Percentiles rank a stretch among this genome's conserved stretches.
phyloP scores from a whole-genome alignment of 2,113 vertebrate species.

The Amphiprion percula region DNA sequence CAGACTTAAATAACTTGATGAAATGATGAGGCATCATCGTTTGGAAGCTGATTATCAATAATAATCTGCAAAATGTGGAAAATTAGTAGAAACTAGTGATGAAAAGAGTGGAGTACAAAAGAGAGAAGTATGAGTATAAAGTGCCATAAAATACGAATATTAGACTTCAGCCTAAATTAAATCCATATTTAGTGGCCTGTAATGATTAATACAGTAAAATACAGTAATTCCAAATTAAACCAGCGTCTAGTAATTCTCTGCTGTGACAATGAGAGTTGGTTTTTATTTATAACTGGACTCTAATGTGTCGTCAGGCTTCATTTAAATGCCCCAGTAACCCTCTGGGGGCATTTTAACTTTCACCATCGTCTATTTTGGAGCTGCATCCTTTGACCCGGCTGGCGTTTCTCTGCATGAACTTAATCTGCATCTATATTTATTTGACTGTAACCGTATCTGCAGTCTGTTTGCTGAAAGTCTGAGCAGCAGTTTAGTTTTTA shows the following conservation, averaged over 20 bases:
- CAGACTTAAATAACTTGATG: no score
- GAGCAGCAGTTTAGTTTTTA: no score
- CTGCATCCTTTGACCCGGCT: slow-evolving; percentile 11
- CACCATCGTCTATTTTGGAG: slow-evolving; percentile 40
- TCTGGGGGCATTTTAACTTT: neutral
- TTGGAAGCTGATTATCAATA: no score
- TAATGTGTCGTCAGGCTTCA: neutral
- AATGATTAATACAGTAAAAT: neutral
- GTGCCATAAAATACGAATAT: no score
- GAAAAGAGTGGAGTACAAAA: no score
- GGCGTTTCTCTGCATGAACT: slow-evolving; percentile 33
- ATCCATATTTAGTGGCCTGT: neutral
- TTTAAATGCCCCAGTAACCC: neutral
- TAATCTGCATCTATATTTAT: slow-evolving; percentile 55
- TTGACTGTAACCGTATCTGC: slow-evolving; percentile 35
- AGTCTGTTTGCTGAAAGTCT: no score
- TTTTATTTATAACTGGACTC: neutral
- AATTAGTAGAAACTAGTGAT: no score
- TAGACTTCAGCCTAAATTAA: no score
- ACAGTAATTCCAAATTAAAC: neutral
- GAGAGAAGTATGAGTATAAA: no score
- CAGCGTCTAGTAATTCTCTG: neutral
- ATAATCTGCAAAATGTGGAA: no score
- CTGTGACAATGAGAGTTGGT: neutral
- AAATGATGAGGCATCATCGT: no score